Base-by-base conservation (phyloP, 2,888 invertebrate genomes). In the Mythimna lalbum region DNA sequence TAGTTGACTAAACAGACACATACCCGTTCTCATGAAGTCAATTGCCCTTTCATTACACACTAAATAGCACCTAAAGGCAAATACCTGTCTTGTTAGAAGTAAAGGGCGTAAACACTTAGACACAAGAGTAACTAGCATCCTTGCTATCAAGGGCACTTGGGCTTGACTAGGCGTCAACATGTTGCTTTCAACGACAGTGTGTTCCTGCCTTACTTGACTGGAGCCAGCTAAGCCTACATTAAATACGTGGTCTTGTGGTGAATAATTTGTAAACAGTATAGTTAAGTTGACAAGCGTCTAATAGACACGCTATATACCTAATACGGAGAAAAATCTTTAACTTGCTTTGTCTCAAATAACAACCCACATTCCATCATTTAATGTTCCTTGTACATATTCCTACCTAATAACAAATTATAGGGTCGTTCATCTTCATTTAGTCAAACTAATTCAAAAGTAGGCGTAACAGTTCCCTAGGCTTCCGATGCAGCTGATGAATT, bases 371-470 rank as follows among this genome's bases (percentile, higher is more conserved):
- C 33, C 64, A 50, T 19, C 1, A 17, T 52, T 47, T 43, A 23
- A 36, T 49, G 43, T 52, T 17, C 31, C 63, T 23, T 47, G 21
- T 9, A 9, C 9, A 52, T 66, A 57, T 68, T 49, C 10, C 21
- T 21, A 12, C 10, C 3, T 47, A 47, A 60, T 57, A 47, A 67
- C n/a, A 50, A 23, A 43, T 60, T 55, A 36, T 39, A 52, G 27
- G 39, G 53, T 39, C n/a, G 49, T 63, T 67, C 31, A 47, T 71
- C 52, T 56, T 61, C 31, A 63, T 81, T 61, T 23, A 57, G 27
- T 61, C n/a, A 31, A 50, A 71, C 27, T 52, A 55, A 79, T 79
- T 82, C 52, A 33, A 50, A 82, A 81, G 76, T 70, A 70, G 83
- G 80, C 27, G 81, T 75, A 70, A 67, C 80, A 63, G 62, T 78